Conservation (phyloP, 1,140 invertebrate genomes). For the Caenorhabditis latens region DNA sequence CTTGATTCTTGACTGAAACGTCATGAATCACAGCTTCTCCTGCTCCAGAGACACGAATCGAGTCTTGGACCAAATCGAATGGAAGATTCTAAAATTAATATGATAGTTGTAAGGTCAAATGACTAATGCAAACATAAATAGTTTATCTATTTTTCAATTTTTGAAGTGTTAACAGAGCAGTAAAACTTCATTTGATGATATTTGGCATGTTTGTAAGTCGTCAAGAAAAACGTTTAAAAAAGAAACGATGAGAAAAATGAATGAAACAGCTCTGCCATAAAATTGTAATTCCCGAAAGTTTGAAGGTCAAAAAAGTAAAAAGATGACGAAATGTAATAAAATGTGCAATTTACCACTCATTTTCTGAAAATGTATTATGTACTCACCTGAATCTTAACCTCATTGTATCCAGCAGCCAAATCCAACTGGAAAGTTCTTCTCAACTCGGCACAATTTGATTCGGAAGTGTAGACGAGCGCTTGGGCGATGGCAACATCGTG, state of each 20-base stretch:
- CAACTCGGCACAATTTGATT: conserved; percentile 44
- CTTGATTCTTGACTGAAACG: conserved; percentile 28
- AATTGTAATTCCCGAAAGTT: neutral
- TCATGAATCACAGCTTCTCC: conserved; percentile 30
- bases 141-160: neutral
- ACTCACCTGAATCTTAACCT: conserved; percentile 35
- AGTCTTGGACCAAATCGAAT: conserved; percentile 14
- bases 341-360: too few species aligned
- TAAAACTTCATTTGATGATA: too few species aligned
- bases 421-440: conserved; percentile 36
- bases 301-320: neutral
- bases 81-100: conserved; percentile 35
- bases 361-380: neutral
- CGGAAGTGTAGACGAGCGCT: conserved; percentile 33
- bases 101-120: neutral
- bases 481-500: conserved; percentile 26
- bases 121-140: neutral
- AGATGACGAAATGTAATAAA: too few species aligned
- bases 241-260: neutral
- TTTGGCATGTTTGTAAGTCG: neutral
- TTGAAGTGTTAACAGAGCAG: neutral
- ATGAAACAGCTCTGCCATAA: neutral
- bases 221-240: too few species aligned
- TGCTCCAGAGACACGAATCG: conserved; percentile 36
- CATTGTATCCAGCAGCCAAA: conserved; percentile 12